Conservation (phyloP, 2,888 invertebrate species). For the Hypercompe scribonia region DNA sequence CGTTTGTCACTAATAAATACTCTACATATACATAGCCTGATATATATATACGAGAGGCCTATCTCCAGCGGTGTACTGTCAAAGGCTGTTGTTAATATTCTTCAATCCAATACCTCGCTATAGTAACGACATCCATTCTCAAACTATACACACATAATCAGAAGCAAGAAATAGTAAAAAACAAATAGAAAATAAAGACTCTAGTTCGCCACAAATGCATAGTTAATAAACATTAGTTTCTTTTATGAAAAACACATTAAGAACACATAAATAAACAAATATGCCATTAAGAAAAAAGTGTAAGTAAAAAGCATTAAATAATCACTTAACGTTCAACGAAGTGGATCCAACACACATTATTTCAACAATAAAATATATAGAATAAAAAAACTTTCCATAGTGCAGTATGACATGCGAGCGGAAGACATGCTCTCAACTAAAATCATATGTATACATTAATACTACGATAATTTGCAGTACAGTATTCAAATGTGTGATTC, state of each 20-base stretch:
- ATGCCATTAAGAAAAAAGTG: conserved; percentile 38
- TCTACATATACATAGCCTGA: no score
- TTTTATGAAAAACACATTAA: neutral
- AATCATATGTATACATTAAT: conserved; percentile 57
- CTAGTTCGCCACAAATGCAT: neutral
- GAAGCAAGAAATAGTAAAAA: neutral
- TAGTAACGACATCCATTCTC: neutral
- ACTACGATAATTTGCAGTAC: conserved; percentile 52
- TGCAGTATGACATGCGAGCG: conserved; percentile 48
- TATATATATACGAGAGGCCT: no score
- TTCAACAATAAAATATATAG: conserved; percentile 53
- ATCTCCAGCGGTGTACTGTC: no score
- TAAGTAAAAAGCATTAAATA: conserved; percentile 43
- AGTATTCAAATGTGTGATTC: conserved; percentile 42
- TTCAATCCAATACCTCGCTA: neutral
- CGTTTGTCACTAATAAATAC: no score
- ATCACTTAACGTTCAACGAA: conserved; percentile 45
- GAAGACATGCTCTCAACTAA: conserved; percentile 53
- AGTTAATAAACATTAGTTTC: conserved; percentile 7
- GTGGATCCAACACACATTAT: conserved; percentile 49
- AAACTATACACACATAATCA: neutral
- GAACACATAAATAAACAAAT: conserved; percentile 30
- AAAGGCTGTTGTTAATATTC: neutral
- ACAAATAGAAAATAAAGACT: neutral
- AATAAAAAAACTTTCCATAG: conserved; percentile 60